Evolutionary conservation across 2,888 invertebrate species (phyloP).

Genomic region (Eledona agricola): DNA sequence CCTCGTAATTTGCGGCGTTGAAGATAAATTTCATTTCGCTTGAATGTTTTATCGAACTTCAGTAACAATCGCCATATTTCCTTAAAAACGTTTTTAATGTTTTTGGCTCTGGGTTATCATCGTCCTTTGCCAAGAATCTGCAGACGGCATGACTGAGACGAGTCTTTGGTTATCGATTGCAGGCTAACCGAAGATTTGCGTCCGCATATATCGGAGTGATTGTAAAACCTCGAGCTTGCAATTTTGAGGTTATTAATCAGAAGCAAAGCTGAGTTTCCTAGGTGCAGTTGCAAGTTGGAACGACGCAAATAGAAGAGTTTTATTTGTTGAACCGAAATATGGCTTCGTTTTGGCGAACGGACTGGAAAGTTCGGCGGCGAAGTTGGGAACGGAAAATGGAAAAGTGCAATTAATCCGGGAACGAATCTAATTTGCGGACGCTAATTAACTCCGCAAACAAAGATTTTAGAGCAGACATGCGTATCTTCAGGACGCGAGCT

Average conservation of each 20-base stretch:
- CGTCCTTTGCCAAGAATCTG: slow-evolving; percentile 28
- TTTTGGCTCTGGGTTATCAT: slow-evolving; percentile 25
- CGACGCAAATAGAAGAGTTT: slow-evolving; percentile 19
- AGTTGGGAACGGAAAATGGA: not conserved
- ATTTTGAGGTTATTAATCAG: slow-evolving; percentile 13
- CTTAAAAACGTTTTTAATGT: slow-evolving; percentile 20
- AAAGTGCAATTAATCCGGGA: slow-evolving; percentile 2
- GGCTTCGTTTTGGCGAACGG: slow-evolving; percentile 9
- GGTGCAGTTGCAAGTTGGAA: slow-evolving; percentile 4
- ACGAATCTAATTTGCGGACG: not conserved
- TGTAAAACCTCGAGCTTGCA: slow-evolving; percentile 2
- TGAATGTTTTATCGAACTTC: slow-evolving; percentile 24
- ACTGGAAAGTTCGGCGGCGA: slow-evolving; percentile 1
- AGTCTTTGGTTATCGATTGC: slow-evolving; percentile 17
- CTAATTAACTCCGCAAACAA: slow-evolving; percentile 7
- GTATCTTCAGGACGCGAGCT: slow-evolving; percentile 6
- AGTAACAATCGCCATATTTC: slow-evolving; percentile 26
- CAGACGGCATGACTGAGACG: slow-evolving; percentile 23
- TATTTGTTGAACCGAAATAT: slow-evolving; percentile 26
- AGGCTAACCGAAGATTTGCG: slow-evolving; percentile 4
- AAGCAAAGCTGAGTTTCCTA: not conserved
- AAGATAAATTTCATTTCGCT: slow-evolving; percentile 22
- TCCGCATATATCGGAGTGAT: slow-evolving; percentile 3
- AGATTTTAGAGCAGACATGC: slow-evolving; percentile 2
- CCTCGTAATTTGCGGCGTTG: too few species aligned